A percentile compares a stretch with the other conserved stretches of the same genome.
Evolutionary conservation across 1,140 invertebrate genomes (phyloP).

Genomic region (Antheraea pernyi): DNA sequence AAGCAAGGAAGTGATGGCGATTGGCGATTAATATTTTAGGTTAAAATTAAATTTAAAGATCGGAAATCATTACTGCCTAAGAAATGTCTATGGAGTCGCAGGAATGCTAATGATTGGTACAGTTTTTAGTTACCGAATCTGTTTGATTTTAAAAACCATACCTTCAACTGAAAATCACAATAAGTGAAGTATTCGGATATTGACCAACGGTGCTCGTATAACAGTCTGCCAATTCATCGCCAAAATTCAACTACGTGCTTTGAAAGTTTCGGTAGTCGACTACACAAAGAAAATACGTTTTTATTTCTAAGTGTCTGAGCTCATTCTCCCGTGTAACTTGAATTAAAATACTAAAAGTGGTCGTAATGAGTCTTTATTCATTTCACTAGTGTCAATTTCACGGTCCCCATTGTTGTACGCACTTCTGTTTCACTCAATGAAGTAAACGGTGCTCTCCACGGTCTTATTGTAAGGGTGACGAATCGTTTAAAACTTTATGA

Average conservation of each 20-base stretch:
- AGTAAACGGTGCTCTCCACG: slow-evolving; percentile 15
- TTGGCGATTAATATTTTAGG: no score
- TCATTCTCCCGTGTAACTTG: not conserved
- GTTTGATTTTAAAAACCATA: no score
- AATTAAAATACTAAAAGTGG: slow-evolving; percentile 14
- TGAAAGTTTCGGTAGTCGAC: not conserved
- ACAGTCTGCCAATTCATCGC: not conserved
- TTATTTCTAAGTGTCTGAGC: not conserved
- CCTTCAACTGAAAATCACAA: no score
- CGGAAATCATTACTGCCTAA: no score
- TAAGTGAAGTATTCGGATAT: no score
- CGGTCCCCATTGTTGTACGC: slow-evolving; percentile 35
- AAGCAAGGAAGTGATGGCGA: no score
- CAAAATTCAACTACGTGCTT: not conserved
- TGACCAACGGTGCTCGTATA: no score
- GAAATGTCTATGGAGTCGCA: no score
- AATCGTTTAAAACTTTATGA: slow-evolving; percentile 21
- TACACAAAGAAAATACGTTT: not conserved
- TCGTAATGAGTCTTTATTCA: slow-evolving; percentile 47
- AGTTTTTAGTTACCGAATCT: no score
- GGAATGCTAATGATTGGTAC: no score
- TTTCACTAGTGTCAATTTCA: slow-evolving; percentile 48
- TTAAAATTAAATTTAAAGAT: no score
- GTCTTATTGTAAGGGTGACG: not conserved
- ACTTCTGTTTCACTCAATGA: slow-evolving; percentile 44